phyloP scores from a whole-genome alignment of 2,113 vertebrate genomes.

The Brachyistius frenatus region DNA sequence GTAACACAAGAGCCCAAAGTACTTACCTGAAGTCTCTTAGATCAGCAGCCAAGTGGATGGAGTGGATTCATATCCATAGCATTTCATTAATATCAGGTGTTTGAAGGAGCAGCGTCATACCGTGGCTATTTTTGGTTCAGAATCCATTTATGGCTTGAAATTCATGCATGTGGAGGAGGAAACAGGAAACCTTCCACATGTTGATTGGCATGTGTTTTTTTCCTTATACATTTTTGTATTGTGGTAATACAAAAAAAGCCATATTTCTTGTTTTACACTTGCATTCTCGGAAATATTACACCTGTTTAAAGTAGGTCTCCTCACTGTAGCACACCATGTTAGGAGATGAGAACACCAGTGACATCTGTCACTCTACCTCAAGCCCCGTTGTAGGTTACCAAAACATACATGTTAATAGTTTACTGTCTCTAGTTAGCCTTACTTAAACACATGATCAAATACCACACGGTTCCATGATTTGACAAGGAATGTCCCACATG shows the following conservation, averaged over 20 bases:
- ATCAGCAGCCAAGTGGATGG: slow-evolving; percentile 23
- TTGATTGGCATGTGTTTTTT: neutral
- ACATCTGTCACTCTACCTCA: slow-evolving; percentile 1
- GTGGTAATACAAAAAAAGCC: too few species aligned
- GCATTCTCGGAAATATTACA: too few species aligned
- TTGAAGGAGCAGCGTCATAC: neutral
- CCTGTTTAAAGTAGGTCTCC: too few species aligned
- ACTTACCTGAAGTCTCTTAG: slow-evolving; percentile 53
- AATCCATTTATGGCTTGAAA: slow-evolving; percentile 14
- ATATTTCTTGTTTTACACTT: too few species aligned
- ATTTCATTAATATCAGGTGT: slow-evolving; percentile 20
- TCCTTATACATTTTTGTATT: neutral
- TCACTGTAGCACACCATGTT: too few species aligned
- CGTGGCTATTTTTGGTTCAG: slow-evolving; percentile 8
- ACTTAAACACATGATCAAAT: slow-evolving; percentile 32
- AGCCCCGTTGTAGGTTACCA: neutral
- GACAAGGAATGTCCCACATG: slow-evolving; percentile 43
- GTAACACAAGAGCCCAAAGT: slow-evolving; percentile 51
- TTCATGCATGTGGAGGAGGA: slow-evolving; percentile 5
- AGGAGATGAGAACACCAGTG: neutral
- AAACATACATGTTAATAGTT: slow-evolving; percentile 22
- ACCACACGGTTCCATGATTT: slow-evolving; percentile 2
- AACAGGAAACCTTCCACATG: slow-evolving; percentile 22
- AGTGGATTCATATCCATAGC: slow-evolving; percentile 1
- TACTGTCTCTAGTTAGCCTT: slow-evolving; percentile 13